Evolutionary conservation across 2,888 invertebrate genomes (phyloP), one percentile per base, ranked within the genome.

Genomic region (Aporophyla nigra): DNA sequence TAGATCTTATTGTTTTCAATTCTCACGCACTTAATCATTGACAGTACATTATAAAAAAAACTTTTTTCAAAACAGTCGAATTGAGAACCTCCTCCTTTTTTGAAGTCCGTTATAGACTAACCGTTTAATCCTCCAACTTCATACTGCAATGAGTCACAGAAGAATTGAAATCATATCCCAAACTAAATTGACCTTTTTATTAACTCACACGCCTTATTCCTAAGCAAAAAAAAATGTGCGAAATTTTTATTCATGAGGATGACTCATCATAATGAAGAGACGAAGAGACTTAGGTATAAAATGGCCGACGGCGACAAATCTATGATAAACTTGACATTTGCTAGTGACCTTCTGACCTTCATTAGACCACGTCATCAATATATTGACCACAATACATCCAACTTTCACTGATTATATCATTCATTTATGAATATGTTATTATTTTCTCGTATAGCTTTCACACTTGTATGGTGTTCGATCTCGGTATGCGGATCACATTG

Each of bases 341-440:
- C 63, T 6, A 65, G 51, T 76, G 65, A 86, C 78, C 86, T 76
- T 69, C 10, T 74, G 78, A 78, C 82, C 84, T 84, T 71, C 62
- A 40, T 58, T 61, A 61, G 43, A 54, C 14, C 56, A 51, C 74
- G 63, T 78, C 77, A 84, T 83, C 71, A 59, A 62, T 74, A 70
- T 62, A 58, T 62, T 73, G 73, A 74, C 74, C 78, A 74, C 71
- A 75, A 78, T 63, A 54, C 33, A 62, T 43, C 16, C 62, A 71
- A 66, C 87, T 86, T 86, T 86, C 86, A 63, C 86, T 83, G 73
- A 74, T 76, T 66, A 54, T 75, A 76, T 82, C 82, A 77, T 77
- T 81, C 61, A 68, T 71, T 6, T 71, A n/a, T 75, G 82, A 85
- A 84, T 85, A 82, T 43, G 53, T 76, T 74, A 76, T 54, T 61